Conservation (phyloP, 2,797 vertebrate species). For the Tenualosa thibaudeaui region DNA sequence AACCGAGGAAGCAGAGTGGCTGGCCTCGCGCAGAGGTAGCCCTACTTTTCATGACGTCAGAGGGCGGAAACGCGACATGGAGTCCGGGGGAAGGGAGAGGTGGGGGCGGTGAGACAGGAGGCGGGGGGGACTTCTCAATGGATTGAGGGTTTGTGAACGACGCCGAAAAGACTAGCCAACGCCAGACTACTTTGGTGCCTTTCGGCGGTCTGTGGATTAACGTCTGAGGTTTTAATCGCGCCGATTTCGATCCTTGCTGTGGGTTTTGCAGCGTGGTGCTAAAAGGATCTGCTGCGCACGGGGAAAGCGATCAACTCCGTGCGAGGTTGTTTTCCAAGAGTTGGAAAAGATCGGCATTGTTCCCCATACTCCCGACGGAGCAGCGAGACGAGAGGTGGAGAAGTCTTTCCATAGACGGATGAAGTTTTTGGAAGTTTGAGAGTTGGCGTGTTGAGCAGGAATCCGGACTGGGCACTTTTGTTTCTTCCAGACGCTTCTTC, state of each 20-base stretch:
- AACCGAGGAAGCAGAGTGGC: not conserved
- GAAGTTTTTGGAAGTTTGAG: not conserved
- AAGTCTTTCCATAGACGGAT: not conserved
- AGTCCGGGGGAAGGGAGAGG: constrained; percentile 47
- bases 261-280: not conserved
- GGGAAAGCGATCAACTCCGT: constrained; percentile 19
- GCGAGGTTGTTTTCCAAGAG: constrained; percentile 30
- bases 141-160: constrained; percentile 42
- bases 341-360: not conserved
- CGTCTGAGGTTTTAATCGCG: not conserved
- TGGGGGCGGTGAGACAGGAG: not conserved
- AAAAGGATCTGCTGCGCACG: not conserved
- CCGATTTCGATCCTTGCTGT: not conserved
- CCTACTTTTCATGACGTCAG: constrained; percentile 50
- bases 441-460: not conserved
- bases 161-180: constrained; percentile 38
- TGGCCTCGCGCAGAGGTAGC: not conserved
- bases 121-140: constrained; percentile 54
- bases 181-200: constrained; percentile 5
- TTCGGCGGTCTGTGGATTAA: not conserved
- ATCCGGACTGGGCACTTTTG: not conserved
- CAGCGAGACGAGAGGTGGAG: not conserved
- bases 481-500: not conserved
- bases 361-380: not conserved
- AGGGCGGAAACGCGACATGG: constrained; percentile 58